These are phyloP conservation scores for Neolamprologus ventralis DNA, from an alignment of 2,113 vertebrate species.

Conservation along the genomic window DNA sequence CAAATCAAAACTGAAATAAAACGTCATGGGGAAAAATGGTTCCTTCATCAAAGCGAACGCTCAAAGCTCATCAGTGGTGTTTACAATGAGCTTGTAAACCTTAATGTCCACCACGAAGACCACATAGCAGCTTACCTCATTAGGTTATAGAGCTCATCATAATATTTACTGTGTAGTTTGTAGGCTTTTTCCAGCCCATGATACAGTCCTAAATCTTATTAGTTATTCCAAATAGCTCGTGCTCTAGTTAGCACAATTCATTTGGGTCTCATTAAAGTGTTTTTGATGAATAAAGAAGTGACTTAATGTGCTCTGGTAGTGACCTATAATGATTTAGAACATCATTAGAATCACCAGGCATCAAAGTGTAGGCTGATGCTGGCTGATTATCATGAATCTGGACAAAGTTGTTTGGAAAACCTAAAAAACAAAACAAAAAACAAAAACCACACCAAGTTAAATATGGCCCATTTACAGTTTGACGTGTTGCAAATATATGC, in stretches of 20 bases:
- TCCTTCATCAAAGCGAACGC: background rate
- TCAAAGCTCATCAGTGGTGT: background rate
- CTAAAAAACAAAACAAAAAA: background rate
- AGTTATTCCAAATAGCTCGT: conserved; percentile 28
- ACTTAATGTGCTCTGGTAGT: conserved; percentile 32
- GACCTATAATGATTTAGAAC: conserved; percentile 49
- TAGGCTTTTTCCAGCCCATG: background rate
- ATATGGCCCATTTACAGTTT: conserved; percentile 10
- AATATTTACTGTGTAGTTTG: conserved; percentile 6
- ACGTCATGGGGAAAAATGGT: background rate
- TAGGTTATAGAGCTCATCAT: background rate
- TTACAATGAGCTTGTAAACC: background rate
- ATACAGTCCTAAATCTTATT: conserved; percentile 4
- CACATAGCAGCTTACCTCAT: background rate
- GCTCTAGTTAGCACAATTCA: conserved; percentile 52
- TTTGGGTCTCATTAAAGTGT: conserved; percentile 54
- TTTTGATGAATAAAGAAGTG: conserved; percentile 50
- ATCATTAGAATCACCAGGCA: conserved; percentile 51
- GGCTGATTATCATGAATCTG: conserved; percentile 11
- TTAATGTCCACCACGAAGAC: background rate
- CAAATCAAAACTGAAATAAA: background rate
- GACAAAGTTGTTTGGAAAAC: conserved; percentile 13
- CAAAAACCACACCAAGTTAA: background rate
- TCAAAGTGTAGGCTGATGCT: conserved; percentile 42
- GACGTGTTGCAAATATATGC: background rate